Conservation (phyloP, 1,140 invertebrate genomes). For the silkworm (Bombyx mori) region DNA sequence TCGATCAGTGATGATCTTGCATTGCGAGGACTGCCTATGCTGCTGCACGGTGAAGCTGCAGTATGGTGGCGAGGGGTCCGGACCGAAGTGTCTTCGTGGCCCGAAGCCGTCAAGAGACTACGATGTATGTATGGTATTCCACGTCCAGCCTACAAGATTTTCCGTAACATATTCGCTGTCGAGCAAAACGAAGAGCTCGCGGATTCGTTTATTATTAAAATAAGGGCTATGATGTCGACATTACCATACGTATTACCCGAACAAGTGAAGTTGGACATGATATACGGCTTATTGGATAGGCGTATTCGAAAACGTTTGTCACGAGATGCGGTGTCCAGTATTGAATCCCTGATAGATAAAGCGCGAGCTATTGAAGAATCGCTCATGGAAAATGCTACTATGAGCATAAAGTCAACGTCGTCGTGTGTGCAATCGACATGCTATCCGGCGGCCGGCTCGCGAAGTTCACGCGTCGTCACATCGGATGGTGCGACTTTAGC, state of each 20-base stretch:
- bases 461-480: background rate
- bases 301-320: slow-evolving; percentile 3
- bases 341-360: slow-evolving; percentile 4
- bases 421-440: background rate
- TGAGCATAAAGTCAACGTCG: background rate
- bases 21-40: slow-evolving; percentile 18
- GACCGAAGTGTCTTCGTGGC: slow-evolving; percentile 10
- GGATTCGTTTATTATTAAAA: slow-evolving; percentile 14
- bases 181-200: slow-evolving; percentile 15
- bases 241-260: slow-evolving; percentile 16
- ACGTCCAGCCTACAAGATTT: slow-evolving; percentile 18
- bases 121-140: slow-evolving; percentile 10
- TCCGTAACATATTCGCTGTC: slow-evolving; percentile 14
- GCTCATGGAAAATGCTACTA: slow-evolving; percentile 1
- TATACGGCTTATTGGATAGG: slow-evolving; percentile 15
- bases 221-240: slow-evolving; percentile 14
- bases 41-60: slow-evolving; percentile 13
- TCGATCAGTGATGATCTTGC: slow-evolving; percentile 15
- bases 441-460: background rate
- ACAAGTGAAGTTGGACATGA: slow-evolving; percentile 16
- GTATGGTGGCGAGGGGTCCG: slow-evolving; percentile 17
- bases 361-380: slow-evolving; percentile 6
- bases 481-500: background rate
- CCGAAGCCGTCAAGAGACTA: slow-evolving; percentile 8
- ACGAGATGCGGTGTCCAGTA: background rate